Percentiles rank a stretch among this genome's conserved stretches.
Conservation (phyloP, 2,888 invertebrate genomes). For the Melinaea menophilus region DNA sequence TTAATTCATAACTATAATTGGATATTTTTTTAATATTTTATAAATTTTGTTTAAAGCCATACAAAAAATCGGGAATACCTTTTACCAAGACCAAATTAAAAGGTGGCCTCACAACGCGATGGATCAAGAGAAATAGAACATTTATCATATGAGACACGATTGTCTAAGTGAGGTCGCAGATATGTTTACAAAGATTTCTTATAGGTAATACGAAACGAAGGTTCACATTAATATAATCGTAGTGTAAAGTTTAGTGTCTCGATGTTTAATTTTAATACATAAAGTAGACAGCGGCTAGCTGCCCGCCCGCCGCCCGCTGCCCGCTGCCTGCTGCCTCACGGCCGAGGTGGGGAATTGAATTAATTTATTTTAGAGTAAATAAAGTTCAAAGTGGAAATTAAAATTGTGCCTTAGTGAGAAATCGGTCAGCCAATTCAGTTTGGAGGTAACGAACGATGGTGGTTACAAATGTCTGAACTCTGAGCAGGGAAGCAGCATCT, state of each 20-base stretch:
- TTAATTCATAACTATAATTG: slow-evolving; percentile 1
- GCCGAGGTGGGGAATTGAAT: slow-evolving; percentile 55
- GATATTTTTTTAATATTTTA: neutral
- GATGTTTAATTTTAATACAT: slow-evolving; percentile 29
- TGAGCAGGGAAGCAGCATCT: slow-evolving; percentile 10
- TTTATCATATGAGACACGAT: slow-evolving; percentile 3
- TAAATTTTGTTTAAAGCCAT: too few species aligned
- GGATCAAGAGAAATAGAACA: slow-evolving; percentile 5
- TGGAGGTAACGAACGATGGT: slow-evolving; percentile 40
- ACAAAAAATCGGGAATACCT: neutral
- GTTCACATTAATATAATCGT: slow-evolving; percentile 26
- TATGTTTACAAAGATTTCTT: slow-evolving; percentile 8
- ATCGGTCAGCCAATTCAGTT: slow-evolving; percentile 62
- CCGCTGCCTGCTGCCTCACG: slow-evolving; percentile 24
- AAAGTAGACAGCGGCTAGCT: slow-evolving; percentile 35
- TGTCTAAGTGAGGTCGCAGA: neutral
- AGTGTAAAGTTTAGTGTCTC: slow-evolving; percentile 27
- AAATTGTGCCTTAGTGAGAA: slow-evolving; percentile 76
- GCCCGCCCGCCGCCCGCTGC: slow-evolving; percentile 24
- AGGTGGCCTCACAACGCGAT: neutral
- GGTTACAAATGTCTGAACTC: slow-evolving; percentile 23
- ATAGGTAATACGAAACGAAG: slow-evolving; percentile 27
- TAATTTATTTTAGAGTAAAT: slow-evolving; percentile 66
- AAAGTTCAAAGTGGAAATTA: slow-evolving; percentile 74
- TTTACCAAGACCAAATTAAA: slow-evolving; percentile 12